Percentiles rank a stretch among this genome's conserved stretches.
These are phyloP conservation scores for Chelon auratus DNA, from an alignment of 2,797 vertebrate species.

Conservation along the genomic window DNA sequence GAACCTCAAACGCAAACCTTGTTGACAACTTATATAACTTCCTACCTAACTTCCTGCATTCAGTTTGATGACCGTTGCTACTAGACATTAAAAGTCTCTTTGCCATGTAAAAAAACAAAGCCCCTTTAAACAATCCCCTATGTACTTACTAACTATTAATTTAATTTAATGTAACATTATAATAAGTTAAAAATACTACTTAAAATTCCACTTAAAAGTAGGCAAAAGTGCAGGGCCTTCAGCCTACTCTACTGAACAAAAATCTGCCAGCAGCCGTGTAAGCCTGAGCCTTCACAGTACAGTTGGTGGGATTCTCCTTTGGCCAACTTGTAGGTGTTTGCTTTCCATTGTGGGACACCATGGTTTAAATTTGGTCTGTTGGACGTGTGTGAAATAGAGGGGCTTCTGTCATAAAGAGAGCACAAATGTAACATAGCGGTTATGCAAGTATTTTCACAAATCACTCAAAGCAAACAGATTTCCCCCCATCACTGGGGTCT, in stretches of 20 bases:
- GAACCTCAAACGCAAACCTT: not conserved
- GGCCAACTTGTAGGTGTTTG: constrained; percentile 58
- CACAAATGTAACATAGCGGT: constrained; percentile 50
- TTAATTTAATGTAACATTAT: too few species aligned
- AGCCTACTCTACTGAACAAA: not conserved
- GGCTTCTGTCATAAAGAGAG: constrained; percentile 67
- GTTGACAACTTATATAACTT: not conserved
- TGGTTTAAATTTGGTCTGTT: constrained; percentile 71
- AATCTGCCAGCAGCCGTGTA: constrained; percentile 13
- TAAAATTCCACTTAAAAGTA: not conserved
- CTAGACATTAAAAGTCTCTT: not conserved
- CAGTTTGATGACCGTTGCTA: not conserved
- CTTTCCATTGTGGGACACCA: constrained; percentile 73
- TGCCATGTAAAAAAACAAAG: not conserved
- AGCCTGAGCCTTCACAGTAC: constrained; percentile 9
- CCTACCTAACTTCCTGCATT: not conserved
- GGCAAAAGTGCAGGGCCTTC: not conserved
- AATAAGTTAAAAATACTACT: too few species aligned
- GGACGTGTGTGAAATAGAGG: constrained; percentile 60
- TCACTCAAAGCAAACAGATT: constrained; percentile 67
- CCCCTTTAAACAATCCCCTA: not conserved
- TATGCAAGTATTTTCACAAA: constrained; percentile 55
- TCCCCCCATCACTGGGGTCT: constrained; percentile 51
- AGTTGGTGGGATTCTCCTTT: constrained; percentile 66
- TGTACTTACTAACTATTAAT: too few species aligned